phyloP scores from a whole-genome alignment of 2,888 invertebrate genomes.

The Drosophila suboccidentalis region DNA sequence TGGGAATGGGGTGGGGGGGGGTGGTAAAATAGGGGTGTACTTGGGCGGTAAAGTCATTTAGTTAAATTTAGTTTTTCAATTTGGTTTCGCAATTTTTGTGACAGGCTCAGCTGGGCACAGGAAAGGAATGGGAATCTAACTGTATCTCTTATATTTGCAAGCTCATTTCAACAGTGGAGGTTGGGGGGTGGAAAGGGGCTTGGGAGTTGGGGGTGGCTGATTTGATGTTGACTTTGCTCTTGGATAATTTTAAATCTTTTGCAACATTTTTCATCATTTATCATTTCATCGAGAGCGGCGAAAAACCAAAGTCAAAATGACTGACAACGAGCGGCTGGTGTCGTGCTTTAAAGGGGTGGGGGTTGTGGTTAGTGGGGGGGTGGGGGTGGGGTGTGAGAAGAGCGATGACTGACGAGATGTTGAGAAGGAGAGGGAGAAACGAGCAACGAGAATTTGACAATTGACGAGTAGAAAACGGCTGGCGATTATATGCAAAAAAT shows the following conservation, averaged over 20 bases:
- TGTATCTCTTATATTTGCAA: conserved; percentile 67
- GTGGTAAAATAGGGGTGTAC: neutral
- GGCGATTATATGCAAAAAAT: conserved; percentile 58
- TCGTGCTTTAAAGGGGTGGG: conserved; percentile 15
- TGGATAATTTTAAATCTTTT: conserved; percentile 85
- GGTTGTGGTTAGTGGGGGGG: conserved; percentile 58
- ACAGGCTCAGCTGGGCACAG: conserved; percentile 55
- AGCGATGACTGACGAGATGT: conserved; percentile 59
- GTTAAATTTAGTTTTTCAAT: conserved; percentile 60
- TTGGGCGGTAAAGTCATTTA: conserved; percentile 37
- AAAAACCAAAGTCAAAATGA: conserved; percentile 64
- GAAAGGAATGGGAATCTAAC: conserved; percentile 11
- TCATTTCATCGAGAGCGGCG: conserved; percentile 81
- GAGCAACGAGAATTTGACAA: conserved; percentile 41
- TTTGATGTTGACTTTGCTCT: conserved; percentile 75
- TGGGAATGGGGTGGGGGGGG: too few species aligned
- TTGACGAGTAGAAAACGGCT: conserved; percentile 32
- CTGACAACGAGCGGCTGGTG: conserved; percentile 82
- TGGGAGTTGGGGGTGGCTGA: conserved; percentile 28
- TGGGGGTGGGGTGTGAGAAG: conserved; percentile 42
- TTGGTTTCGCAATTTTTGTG: conserved; percentile 30
- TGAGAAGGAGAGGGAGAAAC: neutral
- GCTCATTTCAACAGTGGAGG: conserved; percentile 54
- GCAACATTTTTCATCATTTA: conserved; percentile 85
- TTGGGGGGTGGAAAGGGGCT: neutral